Evolutionary conservation across 64 coral and sea anemone species (phyloP).

Genomic region (Trachythela sp.): DNA sequence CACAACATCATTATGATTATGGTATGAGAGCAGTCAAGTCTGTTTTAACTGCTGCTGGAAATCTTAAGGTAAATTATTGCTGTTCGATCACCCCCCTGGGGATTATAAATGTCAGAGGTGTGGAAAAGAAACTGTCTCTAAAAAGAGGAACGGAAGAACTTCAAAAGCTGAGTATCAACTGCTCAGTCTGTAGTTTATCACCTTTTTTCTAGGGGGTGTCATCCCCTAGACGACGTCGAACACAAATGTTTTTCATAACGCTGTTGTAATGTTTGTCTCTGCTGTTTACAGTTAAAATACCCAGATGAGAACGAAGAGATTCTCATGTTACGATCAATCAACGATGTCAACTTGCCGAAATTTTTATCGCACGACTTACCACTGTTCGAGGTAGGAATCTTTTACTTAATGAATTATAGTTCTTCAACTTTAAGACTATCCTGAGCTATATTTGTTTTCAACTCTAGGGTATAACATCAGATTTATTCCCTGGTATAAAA

Average conservation of each 20-base stretch:
- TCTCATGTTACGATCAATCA: constrained; percentile 92
- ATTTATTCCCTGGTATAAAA: constrained; percentile 88
- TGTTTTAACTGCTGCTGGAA: constrained; percentile 91
- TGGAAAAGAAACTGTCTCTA: too few species aligned
- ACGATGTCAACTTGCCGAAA: constrained; percentile 95
- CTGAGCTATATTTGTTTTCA: not conserved
- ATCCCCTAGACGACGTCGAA: too few species aligned
- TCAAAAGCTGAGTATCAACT: too few species aligned
- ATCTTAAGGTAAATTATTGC: constrained; percentile 70
- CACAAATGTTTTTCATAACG: too few species aligned
- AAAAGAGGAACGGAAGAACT: too few species aligned
- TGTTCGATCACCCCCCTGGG: not conserved
- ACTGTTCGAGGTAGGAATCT: constrained; percentile 67
- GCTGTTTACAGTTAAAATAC: constrained; percentile 74
- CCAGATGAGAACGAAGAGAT: constrained; percentile 96
- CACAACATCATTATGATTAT: constrained; percentile 99
- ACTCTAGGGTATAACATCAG: constrained; percentile 87
- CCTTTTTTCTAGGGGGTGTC: too few species aligned
- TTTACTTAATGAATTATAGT: not conserved
- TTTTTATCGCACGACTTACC: constrained; percentile 94
- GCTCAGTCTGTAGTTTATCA: too few species aligned
- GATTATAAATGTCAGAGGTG: too few species aligned
- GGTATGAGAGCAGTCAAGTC: constrained; percentile 99
- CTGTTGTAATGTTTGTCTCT: not conserved
- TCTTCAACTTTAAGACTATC: not conserved